phyloP scores from a whole-genome alignment of 2,888 invertebrate genomes.

The Reticulitermes lucifugus region DNA sequence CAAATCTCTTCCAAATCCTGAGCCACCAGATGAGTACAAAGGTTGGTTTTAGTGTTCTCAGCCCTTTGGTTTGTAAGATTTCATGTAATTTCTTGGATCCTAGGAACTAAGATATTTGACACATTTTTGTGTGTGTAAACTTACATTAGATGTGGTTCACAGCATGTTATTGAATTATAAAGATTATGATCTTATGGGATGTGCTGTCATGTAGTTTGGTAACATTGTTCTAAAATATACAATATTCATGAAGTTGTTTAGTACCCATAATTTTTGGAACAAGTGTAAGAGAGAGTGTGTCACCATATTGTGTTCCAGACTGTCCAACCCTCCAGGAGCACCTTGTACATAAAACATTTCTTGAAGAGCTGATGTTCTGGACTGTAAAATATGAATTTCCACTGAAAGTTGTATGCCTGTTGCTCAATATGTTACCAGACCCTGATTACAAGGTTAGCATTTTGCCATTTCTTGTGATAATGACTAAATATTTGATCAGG shows the following conservation, averaged over 20 bases:
- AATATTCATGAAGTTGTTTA: not conserved
- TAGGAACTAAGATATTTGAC: no score
- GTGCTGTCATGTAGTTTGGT: no score
- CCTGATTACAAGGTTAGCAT: constrained; percentile 86
- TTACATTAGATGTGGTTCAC: no score
- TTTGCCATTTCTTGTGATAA: not conserved
- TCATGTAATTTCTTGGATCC: no score
- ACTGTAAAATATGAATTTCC: constrained; percentile 97
- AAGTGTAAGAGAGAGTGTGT: no score
- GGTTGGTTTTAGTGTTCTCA: constrained; percentile 59
- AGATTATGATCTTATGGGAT: no score
- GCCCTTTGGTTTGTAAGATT: no score
- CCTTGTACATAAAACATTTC: constrained; percentile 83
- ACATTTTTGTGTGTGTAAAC: no score
- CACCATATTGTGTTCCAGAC: constrained; percentile 61
- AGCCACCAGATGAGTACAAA: constrained; percentile 79
- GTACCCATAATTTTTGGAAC: no score
- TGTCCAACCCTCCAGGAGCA: constrained; percentile 83
- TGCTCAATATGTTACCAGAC: constrained; percentile 95
- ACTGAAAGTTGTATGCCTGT: constrained; percentile 93
- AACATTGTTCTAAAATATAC: not conserved
- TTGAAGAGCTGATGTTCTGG: constrained; percentile 98
- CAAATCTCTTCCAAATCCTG: constrained; percentile 81
- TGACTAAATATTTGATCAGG: no score
- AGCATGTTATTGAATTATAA: no score